Evolutionary conservation across 2,113 vertebrate species (phyloP).

Genomic region (Podarcis muralis): DNA sequence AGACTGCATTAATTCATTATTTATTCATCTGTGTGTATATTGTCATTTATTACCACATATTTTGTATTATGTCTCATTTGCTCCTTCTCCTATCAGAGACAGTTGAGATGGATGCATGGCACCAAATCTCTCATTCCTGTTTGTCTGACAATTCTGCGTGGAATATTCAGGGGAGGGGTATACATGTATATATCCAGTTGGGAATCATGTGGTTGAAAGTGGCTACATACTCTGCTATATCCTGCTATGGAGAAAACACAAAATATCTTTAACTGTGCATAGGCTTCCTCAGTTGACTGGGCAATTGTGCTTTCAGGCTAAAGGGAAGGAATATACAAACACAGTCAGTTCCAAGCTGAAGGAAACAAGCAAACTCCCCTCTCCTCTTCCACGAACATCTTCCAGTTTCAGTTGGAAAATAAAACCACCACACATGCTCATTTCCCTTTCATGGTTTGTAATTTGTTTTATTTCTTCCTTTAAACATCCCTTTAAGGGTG

Average conservation of each 20-base stretch:
- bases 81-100: background rate
- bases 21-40: background rate
- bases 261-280: background rate
- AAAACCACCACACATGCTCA: conserved; percentile 12
- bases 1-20: background rate
- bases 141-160: background rate
- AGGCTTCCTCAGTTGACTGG: background rate
- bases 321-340: background rate
- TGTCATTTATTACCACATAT: background rate
- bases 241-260: background rate
- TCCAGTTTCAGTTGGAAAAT: background rate
- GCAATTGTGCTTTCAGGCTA: background rate
- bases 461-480: conserved; percentile 79
- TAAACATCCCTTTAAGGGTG: conserved; percentile 87
- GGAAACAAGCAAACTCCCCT: background rate
- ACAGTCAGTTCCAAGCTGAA: background rate
- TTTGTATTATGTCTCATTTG: background rate
- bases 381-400: background rate
- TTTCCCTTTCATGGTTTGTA: conserved; percentile 56
- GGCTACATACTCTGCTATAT: background rate
- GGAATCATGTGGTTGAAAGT: background rate
- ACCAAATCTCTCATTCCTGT: background rate
- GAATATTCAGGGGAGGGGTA: background rate
- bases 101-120: background rate
- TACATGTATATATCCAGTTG: background rate